A percentile compares a stretch with the other conserved stretches of the same genome.
These are phyloP conservation scores for Ennomos fuscantarius DNA, from an alignment of 2,888 invertebrate genomes.

Conservation along the genomic window DNA sequence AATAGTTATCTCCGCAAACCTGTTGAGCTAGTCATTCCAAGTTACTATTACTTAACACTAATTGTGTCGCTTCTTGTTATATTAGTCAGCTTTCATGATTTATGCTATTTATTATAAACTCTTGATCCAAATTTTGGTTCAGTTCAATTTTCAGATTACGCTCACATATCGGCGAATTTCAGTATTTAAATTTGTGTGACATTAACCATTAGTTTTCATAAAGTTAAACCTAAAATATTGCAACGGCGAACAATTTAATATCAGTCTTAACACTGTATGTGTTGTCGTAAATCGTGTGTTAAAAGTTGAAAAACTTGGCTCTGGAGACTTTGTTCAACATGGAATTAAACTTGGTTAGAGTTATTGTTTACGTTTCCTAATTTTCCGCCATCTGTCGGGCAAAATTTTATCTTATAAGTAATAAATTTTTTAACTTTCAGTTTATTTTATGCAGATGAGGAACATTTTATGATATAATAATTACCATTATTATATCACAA, in stretches of 20 bases:
- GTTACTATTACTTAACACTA: no score
- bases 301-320: conserved; percentile 12
- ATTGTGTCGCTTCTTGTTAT: no score
- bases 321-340: conserved; percentile 7
- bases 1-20: no score
- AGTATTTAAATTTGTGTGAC: conserved; percentile 8
- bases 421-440: conserved; percentile 5
- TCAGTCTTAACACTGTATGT: conserved; percentile 13
- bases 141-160: conserved; percentile 25
- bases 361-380: conserved; percentile 18
- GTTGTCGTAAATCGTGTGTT: conserved; percentile 16
- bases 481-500: no score
- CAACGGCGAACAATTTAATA: conserved; percentile 15
- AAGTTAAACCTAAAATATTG: conserved; percentile 10
- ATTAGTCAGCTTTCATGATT: no score
- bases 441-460: background rate
- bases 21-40: no score
- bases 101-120: no score
- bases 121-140: background rate
- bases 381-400: conserved; percentile 14
- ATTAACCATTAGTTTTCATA: conserved; percentile 13
- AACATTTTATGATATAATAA: no score
- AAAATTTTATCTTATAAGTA: conserved; percentile 9
- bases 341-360: conserved; percentile 18
- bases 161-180: conserved; percentile 15